These are phyloP conservation scores for Hypercompe scribonia DNA, from an alignment of 2,888 invertebrate species.

Conservation along the genomic window DNA sequence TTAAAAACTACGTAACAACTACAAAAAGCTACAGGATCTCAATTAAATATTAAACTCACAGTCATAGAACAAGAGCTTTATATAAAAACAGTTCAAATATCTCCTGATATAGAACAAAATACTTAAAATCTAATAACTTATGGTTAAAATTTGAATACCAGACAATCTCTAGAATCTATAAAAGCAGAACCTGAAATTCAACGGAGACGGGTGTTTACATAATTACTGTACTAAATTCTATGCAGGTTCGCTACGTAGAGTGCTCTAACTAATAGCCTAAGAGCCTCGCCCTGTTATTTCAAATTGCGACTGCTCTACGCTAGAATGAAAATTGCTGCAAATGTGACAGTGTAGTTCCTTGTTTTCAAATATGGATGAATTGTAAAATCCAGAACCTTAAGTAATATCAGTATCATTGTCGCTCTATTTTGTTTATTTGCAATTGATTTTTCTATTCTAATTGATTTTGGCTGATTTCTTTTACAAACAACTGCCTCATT, in stretches of 20 bases:
- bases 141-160: background rate
- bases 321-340: constrained; percentile 50
- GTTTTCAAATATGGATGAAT: constrained; percentile 35
- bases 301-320: constrained; percentile 44
- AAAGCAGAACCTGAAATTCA: constrained; percentile 20
- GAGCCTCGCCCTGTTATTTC: constrained; percentile 55
- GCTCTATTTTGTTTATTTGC: background rate
- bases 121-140: background rate
- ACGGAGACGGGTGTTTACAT: constrained; percentile 38
- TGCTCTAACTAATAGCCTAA: constrained; percentile 53
- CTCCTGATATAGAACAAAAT: background rate
- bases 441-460: too few species aligned
- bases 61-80: background rate
- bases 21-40: background rate
- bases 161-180: constrained; percentile 1
- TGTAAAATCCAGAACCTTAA: constrained; percentile 13
- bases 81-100: background rate
- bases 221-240: constrained; percentile 38
- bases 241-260: constrained; percentile 34
- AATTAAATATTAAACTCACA: background rate
- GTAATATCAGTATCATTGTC: background rate
- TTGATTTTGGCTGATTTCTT: too few species aligned
- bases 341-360: constrained; percentile 45
- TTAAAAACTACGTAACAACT: background rate
- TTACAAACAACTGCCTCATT: too few species aligned